These are phyloP conservation scores for Lasiurus cinereus DNA, from an alignment of 2,113 vertebrate genomes.

Conservation along the genomic window DNA sequence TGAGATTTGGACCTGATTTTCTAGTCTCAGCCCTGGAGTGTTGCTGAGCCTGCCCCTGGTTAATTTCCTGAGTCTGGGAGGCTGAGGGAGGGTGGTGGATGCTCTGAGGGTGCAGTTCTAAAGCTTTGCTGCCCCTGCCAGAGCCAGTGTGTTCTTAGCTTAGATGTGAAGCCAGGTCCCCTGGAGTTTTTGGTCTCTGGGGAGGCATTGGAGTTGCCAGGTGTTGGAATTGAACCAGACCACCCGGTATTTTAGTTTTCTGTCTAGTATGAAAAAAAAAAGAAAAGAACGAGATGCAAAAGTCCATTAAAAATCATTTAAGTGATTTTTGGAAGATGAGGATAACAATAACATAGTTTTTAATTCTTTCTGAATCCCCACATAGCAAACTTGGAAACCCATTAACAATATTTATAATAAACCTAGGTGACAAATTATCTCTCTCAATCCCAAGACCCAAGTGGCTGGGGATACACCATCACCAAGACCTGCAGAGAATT, in stretches of 20 bases:
- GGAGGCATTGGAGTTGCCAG: background rate
- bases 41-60: background rate
- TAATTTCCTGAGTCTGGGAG: background rate
- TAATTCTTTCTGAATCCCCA: background rate
- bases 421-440: background rate
- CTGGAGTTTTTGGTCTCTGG: background rate
- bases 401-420: background rate
- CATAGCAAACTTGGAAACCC: background rate
- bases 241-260: background rate
- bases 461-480: background rate
- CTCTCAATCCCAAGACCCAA: background rate
- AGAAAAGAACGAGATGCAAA: background rate
- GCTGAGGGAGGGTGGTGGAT: background rate
- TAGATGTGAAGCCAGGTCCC: background rate
- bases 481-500: background rate
- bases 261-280: conserved; percentile 18
- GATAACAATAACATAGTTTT: background rate
- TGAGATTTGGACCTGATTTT: background rate
- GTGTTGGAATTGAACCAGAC: background rate
- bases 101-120: background rate
- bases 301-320: background rate
- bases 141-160: background rate
- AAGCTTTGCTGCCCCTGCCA: background rate
- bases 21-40: background rate
- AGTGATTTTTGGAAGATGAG: conserved; percentile 9